Conservation (phyloP, 1,140 invertebrate genomes). For the Lycorma delicatula region DNA sequence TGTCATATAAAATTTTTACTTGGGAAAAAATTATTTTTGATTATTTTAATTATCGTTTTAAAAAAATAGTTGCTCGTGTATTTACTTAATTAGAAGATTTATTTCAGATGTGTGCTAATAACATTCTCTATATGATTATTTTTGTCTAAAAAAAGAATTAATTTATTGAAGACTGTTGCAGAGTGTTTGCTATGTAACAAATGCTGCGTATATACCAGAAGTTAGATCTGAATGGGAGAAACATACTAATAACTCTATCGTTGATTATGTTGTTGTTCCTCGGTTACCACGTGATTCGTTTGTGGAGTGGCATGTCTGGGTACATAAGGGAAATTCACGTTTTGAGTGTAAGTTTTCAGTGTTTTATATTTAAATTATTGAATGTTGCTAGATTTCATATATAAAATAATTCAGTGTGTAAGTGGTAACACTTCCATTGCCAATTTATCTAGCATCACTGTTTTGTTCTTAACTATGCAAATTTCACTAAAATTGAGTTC, state of each 20-base stretch:
- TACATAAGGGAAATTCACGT: slow-evolving; percentile 72
- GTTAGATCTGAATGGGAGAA: slow-evolving; percentile 72
- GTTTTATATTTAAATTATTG: not conserved
- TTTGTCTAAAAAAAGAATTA: no score
- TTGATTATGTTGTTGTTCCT: slow-evolving; percentile 76
- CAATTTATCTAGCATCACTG: not conserved
- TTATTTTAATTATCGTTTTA: no score
- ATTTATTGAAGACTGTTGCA: slow-evolving; percentile 31
- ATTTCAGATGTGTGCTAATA: no score
- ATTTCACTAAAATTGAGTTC: no score
- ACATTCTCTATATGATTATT: no score
- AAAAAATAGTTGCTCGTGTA: no score
- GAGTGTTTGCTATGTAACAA: slow-evolving; percentile 74
- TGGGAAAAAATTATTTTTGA: no score
- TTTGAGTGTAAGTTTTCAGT: slow-evolving; percentile 64
- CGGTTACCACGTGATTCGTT: slow-evolving; percentile 67
- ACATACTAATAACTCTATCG: slow-evolving; percentile 74
- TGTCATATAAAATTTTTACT: no score
- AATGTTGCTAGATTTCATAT: not conserved
- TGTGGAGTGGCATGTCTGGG: slow-evolving; percentile 89
- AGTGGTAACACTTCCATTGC: not conserved
- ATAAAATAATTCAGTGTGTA: not conserved
- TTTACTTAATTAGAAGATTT: no score
- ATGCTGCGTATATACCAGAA: slow-evolving; percentile 55
- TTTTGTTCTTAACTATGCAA: no score